Percentiles rank a stretch among this genome's conserved stretches.
Conservation (phyloP, 2,797 vertebrate species). For the Schizopygopsis pylzovi region DNA sequence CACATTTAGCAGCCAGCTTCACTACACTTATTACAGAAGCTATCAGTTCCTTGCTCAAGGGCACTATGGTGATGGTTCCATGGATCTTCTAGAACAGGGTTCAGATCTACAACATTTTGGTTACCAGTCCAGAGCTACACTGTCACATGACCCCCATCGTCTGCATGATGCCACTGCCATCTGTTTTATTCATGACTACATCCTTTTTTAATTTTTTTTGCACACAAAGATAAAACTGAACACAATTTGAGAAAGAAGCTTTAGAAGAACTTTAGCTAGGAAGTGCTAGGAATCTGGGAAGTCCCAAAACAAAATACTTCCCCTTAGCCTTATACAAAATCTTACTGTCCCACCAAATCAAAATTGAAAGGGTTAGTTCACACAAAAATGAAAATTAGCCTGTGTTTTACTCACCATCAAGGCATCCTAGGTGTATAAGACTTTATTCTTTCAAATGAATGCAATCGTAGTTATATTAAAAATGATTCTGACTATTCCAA, state of each 20-base stretch:
- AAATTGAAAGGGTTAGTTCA: neutral
- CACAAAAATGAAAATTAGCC: no score
- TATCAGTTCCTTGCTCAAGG: slow-evolving; percentile 4
- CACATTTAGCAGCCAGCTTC: neutral
- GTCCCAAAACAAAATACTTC: neutral
- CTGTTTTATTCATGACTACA: neutral
- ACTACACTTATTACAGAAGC: neutral
- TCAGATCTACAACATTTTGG: neutral
- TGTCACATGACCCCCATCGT: neutral
- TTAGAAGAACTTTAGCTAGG: neutral
- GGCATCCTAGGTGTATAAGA: no score
- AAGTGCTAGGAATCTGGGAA: neutral
- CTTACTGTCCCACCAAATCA: neutral
- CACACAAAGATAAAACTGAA: neutral
- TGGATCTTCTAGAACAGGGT: neutral
- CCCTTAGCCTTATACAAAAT: neutral
- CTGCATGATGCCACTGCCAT: neutral
- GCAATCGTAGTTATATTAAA: no score
- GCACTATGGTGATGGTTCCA: neutral
- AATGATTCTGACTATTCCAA: no score
- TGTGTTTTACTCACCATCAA: no score
- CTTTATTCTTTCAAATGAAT: no score
- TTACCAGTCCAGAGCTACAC: neutral
- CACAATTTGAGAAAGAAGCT: neutral
- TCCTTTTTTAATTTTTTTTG: neutral